Evolutionary conservation across 2,113 vertebrate genomes (phyloP).

Genomic region (Chitala chitala): DNA sequence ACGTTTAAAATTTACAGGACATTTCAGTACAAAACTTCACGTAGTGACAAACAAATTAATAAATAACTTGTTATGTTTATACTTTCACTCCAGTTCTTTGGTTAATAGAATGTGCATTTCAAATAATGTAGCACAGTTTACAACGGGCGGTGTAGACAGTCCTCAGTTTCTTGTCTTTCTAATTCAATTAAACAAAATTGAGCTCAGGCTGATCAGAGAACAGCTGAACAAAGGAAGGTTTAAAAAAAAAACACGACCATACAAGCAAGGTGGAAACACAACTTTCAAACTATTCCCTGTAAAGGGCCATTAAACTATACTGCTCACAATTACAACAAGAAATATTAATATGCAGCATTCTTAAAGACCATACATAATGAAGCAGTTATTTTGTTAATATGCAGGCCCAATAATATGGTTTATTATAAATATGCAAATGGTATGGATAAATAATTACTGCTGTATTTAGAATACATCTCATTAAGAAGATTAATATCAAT

Average conservation of each 20-base stretch:
- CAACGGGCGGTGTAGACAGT: too few relatives aligned
- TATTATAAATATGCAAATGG: conserved; percentile 27
- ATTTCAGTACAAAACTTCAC: too few relatives aligned
- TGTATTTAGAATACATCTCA: conserved; percentile 18
- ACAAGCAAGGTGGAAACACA: too few relatives aligned
- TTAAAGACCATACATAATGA: conserved; percentile 20
- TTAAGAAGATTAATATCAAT: conserved; percentile 30
- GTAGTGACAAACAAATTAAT: too few relatives aligned
- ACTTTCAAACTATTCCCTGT: background rate
- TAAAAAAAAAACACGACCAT: background rate
- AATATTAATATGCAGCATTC: background rate
- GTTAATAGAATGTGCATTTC: background rate
- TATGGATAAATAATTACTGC: conserved; percentile 22
- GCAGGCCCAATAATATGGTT: conserved; percentile 11
- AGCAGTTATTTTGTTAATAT: conserved; percentile 23
- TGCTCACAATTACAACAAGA: background rate
- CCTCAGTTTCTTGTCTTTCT: background rate
- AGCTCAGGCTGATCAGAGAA: background rate
- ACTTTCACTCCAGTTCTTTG: background rate
- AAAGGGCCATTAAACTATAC: background rate
- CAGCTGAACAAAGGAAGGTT: background rate
- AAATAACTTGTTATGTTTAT: background rate
- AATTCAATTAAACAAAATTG: background rate
- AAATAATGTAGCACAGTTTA: background rate
- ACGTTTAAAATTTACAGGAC: too few relatives aligned